Percentiles rank a stretch among this genome's conserved stretches.
Conservation (phyloP, 2,888 invertebrate genomes). For the Synanthedon vespiformis region DNA sequence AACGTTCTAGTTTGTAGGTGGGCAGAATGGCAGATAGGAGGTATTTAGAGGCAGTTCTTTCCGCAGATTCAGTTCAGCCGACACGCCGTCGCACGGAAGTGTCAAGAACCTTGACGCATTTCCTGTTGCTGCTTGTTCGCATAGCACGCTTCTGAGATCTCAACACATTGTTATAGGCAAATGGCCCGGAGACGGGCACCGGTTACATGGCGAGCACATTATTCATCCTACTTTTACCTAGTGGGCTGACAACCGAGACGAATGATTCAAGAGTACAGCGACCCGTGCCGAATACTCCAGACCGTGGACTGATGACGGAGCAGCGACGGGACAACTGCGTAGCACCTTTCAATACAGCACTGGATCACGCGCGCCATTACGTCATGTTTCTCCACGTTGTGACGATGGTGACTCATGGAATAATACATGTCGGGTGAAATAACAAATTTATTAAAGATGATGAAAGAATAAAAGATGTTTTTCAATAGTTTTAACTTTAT, state of each 20-base stretch:
- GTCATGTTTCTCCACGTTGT: slow-evolving; percentile 37
- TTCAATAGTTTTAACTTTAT: slow-evolving; percentile 42
- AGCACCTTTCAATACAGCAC: slow-evolving; percentile 12
- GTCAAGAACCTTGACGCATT: background rate
- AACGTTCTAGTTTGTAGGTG: slow-evolving; percentile 3
- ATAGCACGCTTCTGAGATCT: slow-evolving; percentile 35
- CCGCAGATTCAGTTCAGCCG: background rate
- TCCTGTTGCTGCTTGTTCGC: slow-evolving; percentile 9
- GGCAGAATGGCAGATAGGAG: background rate
- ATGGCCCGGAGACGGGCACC: slow-evolving; percentile 30
- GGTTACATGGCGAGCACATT: slow-evolving; percentile 15
- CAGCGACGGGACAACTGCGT: background rate
- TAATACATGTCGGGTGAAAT: slow-evolving; percentile 65
- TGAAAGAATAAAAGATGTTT: slow-evolving; percentile 30
- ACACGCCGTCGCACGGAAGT: slow-evolving; percentile 1
- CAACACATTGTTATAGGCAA: slow-evolving; percentile 52
- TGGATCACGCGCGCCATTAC: slow-evolving; percentile 35
- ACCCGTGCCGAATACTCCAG: background rate
- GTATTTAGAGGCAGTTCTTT: background rate
- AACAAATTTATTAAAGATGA: slow-evolving; percentile 37
- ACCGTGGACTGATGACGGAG: background rate
- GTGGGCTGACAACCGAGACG: slow-evolving; percentile 64
- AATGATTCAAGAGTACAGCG: background rate
- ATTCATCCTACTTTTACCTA: slow-evolving; percentile 60
- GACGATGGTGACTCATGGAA: slow-evolving; percentile 63